Percentiles rank a stretch among this genome's conserved stretches.
Evolutionary conservation across 2,797 vertebrate species (phyloP).

Genomic region (Natrix natrix): DNA sequence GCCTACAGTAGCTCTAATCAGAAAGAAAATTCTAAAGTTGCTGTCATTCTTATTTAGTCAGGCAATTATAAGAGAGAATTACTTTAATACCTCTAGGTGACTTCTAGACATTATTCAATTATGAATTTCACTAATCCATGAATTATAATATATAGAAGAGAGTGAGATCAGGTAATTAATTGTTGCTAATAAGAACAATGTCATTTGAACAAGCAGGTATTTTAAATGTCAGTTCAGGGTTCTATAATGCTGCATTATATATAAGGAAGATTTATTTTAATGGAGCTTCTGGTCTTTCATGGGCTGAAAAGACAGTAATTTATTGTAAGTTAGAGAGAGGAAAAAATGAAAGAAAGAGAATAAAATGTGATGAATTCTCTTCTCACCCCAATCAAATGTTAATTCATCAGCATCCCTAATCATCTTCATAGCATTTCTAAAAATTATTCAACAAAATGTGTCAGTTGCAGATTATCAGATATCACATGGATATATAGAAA

Average conservation of each 20-base stretch:
- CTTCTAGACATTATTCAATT: slow-evolving; percentile 75
- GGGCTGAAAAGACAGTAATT: not conserved
- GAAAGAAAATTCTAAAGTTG: slow-evolving; percentile 72
- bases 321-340: not conserved
- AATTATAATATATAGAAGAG: slow-evolving; percentile 67
- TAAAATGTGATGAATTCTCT: not conserved
- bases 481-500: not conserved
- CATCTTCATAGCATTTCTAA: not conserved
- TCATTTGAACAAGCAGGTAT: slow-evolving; percentile 59
- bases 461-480: not conserved
- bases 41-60: slow-evolving; percentile 74
- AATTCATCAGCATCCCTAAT: not conserved
- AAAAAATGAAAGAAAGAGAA: not conserved
- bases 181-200: slow-evolving; percentile 51
- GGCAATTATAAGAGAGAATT: slow-evolving; percentile 72
- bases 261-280: slow-evolving; percentile 46
- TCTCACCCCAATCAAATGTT: not conserved
- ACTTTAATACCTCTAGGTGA: slow-evolving; percentile 69
- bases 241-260: slow-evolving; percentile 45
- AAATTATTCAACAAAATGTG: not conserved
- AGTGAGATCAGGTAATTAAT: slow-evolving; percentile 63
- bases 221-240: slow-evolving; percentile 61
- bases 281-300: slow-evolving; percentile 36
- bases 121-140: slow-evolving; percentile 68
- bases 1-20: slow-evolving; percentile 74